Percentiles rank a stretch among this genome's conserved stretches.
These are phyloP conservation scores for Platyrinchus mystaceus DNA, from an alignment of 2,797 vertebrate species.

Conservation along the genomic window DNA sequence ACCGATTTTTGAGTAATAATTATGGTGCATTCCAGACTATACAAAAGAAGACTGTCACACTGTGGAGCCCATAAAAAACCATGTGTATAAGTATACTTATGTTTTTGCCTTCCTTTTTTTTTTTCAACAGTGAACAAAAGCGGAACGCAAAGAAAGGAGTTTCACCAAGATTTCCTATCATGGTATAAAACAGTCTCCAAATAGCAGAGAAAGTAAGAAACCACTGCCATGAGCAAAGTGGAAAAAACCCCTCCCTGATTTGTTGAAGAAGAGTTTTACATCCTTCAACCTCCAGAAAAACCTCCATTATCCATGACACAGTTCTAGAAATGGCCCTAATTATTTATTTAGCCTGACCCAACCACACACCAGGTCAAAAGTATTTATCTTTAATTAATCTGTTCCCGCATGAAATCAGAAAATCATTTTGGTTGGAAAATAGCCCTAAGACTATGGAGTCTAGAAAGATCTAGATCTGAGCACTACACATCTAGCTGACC, in stretches of 20 bases:
- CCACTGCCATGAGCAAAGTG: not conserved
- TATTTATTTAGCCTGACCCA: not conserved
- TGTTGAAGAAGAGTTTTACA: not conserved
- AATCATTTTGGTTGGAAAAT: not conserved
- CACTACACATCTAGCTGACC: not conserved
- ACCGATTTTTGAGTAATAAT: not conserved
- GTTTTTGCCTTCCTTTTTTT: not conserved
- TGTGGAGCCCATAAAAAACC: not conserved
- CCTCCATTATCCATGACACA: not conserved
- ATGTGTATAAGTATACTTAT: not conserved
- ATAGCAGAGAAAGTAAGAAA: not conserved
- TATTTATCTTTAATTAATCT: not conserved
- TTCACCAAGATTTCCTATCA: not conserved
- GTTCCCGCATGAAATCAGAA: not conserved
- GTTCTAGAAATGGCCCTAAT: not conserved
- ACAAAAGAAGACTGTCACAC: not conserved
- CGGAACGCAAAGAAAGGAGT: not conserved
- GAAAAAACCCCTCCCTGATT: not conserved
- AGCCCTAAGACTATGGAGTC: not conserved
- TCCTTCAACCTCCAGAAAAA: not conserved
- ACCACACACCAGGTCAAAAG: not conserved
- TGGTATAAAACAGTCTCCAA: not conserved
- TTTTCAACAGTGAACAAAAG: not conserved
- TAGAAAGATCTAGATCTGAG: not conserved
- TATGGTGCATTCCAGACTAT: not conserved